Percentiles rank a stretch among this genome's conserved stretches.
Evolutionary conservation across 2,888 invertebrate genomes (phyloP).

Genomic region (Pandemis cinnamomeana): DNA sequence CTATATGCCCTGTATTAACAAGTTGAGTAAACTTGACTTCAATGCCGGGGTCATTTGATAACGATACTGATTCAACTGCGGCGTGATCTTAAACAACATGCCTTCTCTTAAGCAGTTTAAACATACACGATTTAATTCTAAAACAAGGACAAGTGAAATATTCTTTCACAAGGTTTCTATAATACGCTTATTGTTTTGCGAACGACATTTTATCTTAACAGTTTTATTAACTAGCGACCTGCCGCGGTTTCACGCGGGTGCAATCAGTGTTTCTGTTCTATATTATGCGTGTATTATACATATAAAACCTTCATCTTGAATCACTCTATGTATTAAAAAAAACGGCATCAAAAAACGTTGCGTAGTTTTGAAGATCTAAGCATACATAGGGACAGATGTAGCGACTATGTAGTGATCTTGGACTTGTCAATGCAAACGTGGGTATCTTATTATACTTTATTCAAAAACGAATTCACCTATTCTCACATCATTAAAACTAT

Average conservation of each 20-base stretch:
- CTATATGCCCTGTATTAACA: constrained; percentile 57
- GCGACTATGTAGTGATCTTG: too few relatives aligned
- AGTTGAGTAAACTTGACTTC: constrained; percentile 66
- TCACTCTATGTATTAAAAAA: too few relatives aligned
- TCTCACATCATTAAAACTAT: background rate
- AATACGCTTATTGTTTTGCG: background rate
- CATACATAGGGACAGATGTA: too few relatives aligned
- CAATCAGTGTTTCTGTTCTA: too few relatives aligned
- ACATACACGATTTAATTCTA: background rate
- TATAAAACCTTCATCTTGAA: too few relatives aligned
- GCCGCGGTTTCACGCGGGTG: too few relatives aligned
- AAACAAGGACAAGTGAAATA: background rate
- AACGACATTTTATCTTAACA: background rate
- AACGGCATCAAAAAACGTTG: too few relatives aligned
- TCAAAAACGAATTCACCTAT: background rate
- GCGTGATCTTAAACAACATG: constrained; percentile 7
- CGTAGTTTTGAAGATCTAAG: too few relatives aligned
- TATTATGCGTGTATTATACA: too few relatives aligned
- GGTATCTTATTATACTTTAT: too few relatives aligned
- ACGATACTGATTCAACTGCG: constrained; percentile 53
- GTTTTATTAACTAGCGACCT: background rate
- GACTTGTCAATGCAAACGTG: too few relatives aligned
- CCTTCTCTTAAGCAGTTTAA: background rate
- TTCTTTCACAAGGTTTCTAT: too few relatives aligned
- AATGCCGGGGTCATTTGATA: constrained; percentile 68